A percentile compares a stretch with the other conserved stretches of the same genome.
Evolutionary conservation across 1,140 invertebrate species (phyloP).

Genomic region (Polypedilum vanderplanki): DNA sequence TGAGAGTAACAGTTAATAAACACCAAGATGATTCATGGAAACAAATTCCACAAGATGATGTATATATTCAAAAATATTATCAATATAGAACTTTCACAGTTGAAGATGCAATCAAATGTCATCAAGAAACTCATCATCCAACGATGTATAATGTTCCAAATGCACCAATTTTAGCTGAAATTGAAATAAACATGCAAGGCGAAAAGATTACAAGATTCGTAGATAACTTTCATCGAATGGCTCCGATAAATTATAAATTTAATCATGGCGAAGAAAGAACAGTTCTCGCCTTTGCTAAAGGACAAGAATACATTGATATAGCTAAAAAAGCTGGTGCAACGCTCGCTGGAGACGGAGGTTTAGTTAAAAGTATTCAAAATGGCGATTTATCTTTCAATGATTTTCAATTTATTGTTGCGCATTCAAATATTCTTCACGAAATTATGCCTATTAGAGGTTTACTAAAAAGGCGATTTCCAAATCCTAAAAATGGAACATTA

Average conservation of each 20-base stretch:
- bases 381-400: conserved; percentile 61
- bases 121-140: conserved; percentile 69
- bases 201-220: conserved; percentile 51
- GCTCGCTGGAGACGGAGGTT: conserved; percentile 56
- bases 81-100: conserved; percentile 57
- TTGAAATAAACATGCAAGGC: conserved; percentile 65
- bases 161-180: conserved; percentile 53
- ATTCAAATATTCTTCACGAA: conserved; percentile 70
- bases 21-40: conserved; percentile 54
- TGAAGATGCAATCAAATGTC: conserved; percentile 61
- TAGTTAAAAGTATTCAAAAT: conserved; percentile 66
- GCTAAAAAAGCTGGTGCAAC: conserved; percentile 61
- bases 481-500: conserved; percentile 58
- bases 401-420: conserved; percentile 65
- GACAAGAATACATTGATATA: conserved; percentile 48
- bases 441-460: conserved; percentile 63
- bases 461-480: conserved; percentile 69
- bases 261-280: conserved; percentile 54
- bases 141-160: conserved; percentile 64
- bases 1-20: conserved; percentile 42
- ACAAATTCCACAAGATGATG: conserved; percentile 55
- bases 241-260: conserved; percentile 57
- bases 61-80: conserved; percentile 55
- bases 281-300: conserved; percentile 66
- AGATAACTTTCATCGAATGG: conserved; percentile 54